A percentile compares a stretch with the other conserved stretches of the same genome.
Evolutionary conservation across 2,797 vertebrate genomes (phyloP).

Genomic region (Microctenopoma stevenorrisi): DNA sequence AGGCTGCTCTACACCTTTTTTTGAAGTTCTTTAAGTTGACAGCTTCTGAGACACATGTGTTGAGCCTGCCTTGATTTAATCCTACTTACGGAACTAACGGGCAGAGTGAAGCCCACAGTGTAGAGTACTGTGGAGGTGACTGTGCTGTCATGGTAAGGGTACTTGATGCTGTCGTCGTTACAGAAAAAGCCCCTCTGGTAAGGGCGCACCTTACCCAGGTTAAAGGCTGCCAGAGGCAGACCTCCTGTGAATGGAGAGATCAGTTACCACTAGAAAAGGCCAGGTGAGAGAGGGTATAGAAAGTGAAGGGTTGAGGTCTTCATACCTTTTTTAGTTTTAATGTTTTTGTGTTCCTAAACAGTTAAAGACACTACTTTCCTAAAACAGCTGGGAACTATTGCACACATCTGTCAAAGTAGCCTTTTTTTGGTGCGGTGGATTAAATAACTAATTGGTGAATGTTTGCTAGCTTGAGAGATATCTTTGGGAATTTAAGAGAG

Average conservation of each 20-base stretch:
- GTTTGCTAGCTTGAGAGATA: background rate
- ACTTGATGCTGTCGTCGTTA: conserved; percentile 97
- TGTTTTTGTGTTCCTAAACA: too few species aligned
- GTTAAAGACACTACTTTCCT: too few species aligned
- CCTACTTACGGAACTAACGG: conserved; percentile 97
- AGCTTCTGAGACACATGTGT: background rate
- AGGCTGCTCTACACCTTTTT: background rate
- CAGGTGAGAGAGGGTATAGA: background rate
- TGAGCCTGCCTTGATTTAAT: background rate
- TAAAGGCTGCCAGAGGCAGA: conserved; percentile 95
- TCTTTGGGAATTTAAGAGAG: conserved; percentile 9
- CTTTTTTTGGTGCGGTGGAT: background rate
- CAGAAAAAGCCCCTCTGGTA: conserved; percentile 99
- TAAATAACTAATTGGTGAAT: background rate
- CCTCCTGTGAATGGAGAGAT: conserved; percentile 92
- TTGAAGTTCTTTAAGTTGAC: background rate
- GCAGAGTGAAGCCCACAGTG: conserved; percentile 93
- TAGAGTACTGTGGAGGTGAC: conserved; percentile 92
- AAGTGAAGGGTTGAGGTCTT: background rate
- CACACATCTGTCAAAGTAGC: too few species aligned
- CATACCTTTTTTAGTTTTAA: too few species aligned
- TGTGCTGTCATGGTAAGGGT: conserved; percentile 95
- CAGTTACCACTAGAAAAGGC: conserved; percentile 47
- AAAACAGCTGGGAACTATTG: too few species aligned
- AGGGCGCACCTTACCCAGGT: conserved; percentile 96